Percentiles rank a stretch among this genome's conserved stretches.
Evolutionary conservation across 2,113 vertebrate species (phyloP).

Genomic region (Psittacara wagleri): DNA sequence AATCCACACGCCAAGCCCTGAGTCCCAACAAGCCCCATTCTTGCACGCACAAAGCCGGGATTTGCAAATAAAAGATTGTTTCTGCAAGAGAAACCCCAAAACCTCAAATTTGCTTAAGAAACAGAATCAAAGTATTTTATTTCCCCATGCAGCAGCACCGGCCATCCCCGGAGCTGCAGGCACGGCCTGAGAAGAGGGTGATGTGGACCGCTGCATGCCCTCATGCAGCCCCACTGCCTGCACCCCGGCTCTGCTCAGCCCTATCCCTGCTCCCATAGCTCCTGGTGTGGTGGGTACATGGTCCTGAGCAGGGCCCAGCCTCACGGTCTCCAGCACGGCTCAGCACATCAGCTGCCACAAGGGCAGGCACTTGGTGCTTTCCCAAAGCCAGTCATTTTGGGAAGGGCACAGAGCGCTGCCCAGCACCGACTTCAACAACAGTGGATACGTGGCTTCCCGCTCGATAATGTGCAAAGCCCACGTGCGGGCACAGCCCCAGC

Average conservation of each 20-base stretch:
- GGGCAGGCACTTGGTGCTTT: rapidly evolving
- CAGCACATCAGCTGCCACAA: rapidly evolving
- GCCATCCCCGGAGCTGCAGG: background rate
- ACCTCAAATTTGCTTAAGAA: constrained; percentile 59
- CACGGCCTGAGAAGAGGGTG: background rate
- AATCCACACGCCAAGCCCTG: background rate
- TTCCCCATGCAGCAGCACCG: background rate
- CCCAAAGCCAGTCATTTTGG: background rate
- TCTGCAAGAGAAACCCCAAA: constrained; percentile 65
- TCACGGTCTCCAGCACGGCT: background rate
- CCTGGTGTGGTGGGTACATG: background rate
- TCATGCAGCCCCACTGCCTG: background rate
- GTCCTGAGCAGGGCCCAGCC: background rate
- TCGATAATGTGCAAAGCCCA: rapidly evolving
- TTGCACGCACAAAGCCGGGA: background rate
- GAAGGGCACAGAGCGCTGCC: background rate
- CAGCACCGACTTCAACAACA: background rate
- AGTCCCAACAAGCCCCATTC: background rate
- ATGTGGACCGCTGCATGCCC: background rate
- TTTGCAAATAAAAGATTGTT: constrained; percentile 27
- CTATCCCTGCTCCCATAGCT: background rate
- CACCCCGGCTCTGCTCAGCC: background rate
- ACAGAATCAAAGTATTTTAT: constrained; percentile 53
- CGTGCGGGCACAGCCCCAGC: background rate
- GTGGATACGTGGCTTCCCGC: background rate